Percentiles rank a stretch among this genome's conserved stretches.
Conservation (phyloP, 92 coral and sea anemone species). For the Muricea muricata region DNA sequence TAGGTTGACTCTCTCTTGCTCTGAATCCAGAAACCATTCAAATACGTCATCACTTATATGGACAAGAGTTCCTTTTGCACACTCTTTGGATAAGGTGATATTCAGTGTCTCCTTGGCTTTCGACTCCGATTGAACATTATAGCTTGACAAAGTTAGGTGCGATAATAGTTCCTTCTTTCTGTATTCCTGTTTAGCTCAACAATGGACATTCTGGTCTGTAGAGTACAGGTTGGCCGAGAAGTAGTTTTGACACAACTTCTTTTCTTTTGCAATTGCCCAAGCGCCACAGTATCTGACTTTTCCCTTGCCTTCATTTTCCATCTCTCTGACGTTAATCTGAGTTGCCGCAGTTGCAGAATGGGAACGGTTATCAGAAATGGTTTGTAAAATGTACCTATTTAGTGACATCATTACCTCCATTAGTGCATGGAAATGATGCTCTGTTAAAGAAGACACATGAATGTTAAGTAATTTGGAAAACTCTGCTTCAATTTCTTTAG, state of each 20-base stretch:
- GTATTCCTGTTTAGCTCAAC: constrained; percentile 9
- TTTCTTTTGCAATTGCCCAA: constrained; percentile 53
- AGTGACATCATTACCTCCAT: too few relatives aligned
- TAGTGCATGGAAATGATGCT: too few relatives aligned
- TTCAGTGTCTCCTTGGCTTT: constrained; percentile 2
- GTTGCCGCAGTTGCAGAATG: not conserved
- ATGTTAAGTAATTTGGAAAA: too few relatives aligned
- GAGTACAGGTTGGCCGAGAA: constrained; percentile 29
- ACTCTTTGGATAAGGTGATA: not conserved
- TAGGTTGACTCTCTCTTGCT: not conserved
- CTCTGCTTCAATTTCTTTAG: too few relatives aligned
- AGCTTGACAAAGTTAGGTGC: not conserved
- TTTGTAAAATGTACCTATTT: too few relatives aligned
- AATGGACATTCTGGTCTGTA: not conserved
- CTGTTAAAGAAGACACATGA: too few relatives aligned
- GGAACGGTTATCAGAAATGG: not conserved
- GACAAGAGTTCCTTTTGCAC: not conserved
- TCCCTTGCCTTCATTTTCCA: constrained; percentile 42
- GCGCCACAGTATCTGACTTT: constrained; percentile 62
- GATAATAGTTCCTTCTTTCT: constrained; percentile 19
- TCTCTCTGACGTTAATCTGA: too few relatives aligned
- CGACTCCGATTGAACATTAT: constrained; percentile 16
- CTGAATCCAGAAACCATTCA: not conserved
- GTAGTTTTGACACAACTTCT: not conserved
- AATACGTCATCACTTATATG: not conserved